Percentiles rank a stretch among this genome's conserved stretches.
Evolutionary conservation across 2,888 invertebrate species (phyloP).

Genomic region (Melanostoma mellinum): DNA sequence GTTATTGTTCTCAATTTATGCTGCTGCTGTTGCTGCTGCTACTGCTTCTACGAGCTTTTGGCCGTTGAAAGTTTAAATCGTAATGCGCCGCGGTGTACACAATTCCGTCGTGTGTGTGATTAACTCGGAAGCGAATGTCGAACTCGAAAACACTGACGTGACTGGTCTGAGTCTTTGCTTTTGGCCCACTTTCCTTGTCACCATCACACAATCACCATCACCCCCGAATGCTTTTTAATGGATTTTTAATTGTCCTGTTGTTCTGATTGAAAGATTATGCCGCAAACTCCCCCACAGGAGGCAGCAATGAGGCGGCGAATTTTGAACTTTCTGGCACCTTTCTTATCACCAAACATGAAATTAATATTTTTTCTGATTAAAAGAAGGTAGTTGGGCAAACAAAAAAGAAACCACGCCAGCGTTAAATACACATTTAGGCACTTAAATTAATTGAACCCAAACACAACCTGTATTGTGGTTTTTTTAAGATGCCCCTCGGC

Average conservation of each 20-base stretch:
- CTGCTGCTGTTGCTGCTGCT: conserved; percentile 12
- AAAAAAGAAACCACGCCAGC: conserved; percentile 32
- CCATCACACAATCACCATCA: conserved; percentile 31
- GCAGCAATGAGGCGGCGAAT: conserved; percentile 55
- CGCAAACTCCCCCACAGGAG: conserved; percentile 37
- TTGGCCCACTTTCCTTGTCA: conserved; percentile 60
- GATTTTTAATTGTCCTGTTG: conserved; percentile 71
- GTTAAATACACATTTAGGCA: conserved; percentile 65
- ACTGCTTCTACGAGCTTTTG: conserved; percentile 57
- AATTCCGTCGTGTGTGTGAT: conserved; percentile 59
- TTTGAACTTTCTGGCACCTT: conserved; percentile 60
- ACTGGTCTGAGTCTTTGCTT: conserved; percentile 46
- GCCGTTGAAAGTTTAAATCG: conserved; percentile 65
- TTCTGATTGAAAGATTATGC: conserved; percentile 69
- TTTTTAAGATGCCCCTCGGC: conserved; percentile 4
- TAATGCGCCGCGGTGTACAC: conserved; percentile 61
- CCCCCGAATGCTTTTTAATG: conserved; percentile 58
- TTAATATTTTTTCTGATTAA: conserved; percentile 45
- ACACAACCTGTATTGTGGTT: conserved; percentile 13
- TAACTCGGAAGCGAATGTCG: conserved; percentile 65
- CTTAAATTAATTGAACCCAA: conserved; percentile 59
- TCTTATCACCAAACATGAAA: conserved; percentile 67
- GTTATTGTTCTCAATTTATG: conserved; percentile 66
- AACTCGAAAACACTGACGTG: conserved; percentile 49
- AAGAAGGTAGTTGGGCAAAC: conserved; percentile 3